Evolutionary conservation across 2,113 vertebrate species (phyloP).

Genomic region (Empidonax alnorum): DNA sequence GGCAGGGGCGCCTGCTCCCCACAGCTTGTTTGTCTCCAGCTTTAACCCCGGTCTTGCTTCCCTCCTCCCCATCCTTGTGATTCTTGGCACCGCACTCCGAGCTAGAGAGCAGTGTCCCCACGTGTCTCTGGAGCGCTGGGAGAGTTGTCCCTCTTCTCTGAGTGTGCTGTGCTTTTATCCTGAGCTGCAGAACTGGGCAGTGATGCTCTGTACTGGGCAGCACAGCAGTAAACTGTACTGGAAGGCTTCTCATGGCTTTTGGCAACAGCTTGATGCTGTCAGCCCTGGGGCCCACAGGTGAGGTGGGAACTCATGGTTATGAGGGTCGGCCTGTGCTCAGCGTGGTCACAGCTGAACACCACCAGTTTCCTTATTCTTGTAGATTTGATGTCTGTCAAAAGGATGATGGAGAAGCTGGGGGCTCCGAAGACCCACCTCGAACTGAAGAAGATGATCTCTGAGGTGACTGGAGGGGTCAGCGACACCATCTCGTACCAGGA

Average conservation of each 20-base stretch:
- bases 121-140: not conserved
- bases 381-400: constrained; percentile 97
- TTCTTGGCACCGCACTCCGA: constrained; percentile 11
- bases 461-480: constrained; percentile 89
- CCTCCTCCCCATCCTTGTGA: not conserved
- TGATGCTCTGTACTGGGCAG: not conserved
- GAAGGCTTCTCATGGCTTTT: not conserved
- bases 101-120: not conserved
- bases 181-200: not conserved
- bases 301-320: not conserved
- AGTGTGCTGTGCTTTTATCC: not conserved
- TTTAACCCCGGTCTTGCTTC: not conserved
- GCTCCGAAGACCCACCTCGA: constrained; percentile 95
- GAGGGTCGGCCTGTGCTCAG: not conserved
- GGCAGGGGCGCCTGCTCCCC: constrained; percentile 13
- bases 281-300: not conserved
- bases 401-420: constrained; percentile 98
- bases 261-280: not conserved
- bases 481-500: constrained; percentile 95
- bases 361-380: not conserved
- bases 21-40: constrained; percentile 35
- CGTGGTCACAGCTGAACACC: not conserved
- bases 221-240: not conserved
- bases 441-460: constrained; percentile 96
- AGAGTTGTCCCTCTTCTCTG: not conserved